Evolutionary conservation across 1,140 invertebrate species (phyloP).

Genomic region (Sminthurinus signatus): DNA sequence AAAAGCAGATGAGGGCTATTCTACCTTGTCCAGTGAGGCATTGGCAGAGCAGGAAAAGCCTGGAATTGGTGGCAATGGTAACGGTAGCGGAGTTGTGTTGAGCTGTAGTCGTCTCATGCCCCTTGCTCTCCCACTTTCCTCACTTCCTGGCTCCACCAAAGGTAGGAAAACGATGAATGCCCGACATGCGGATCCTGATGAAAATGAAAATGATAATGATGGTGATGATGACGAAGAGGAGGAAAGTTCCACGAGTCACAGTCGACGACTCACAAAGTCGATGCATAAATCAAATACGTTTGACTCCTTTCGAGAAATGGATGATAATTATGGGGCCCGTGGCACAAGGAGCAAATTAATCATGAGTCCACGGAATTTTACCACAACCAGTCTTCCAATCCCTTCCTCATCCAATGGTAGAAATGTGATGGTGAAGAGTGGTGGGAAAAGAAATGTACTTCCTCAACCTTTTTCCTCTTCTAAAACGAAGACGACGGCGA

Average conservation of each 20-base stretch:
- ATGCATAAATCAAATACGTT: slow-evolving; percentile 38
- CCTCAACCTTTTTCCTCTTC: background rate
- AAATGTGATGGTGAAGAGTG: background rate
- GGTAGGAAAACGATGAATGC: background rate
- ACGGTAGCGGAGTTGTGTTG: background rate
- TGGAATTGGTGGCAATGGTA: background rate
- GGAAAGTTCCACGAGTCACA: too few relatives aligned
- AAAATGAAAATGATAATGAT: too few relatives aligned
- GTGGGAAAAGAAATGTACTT: background rate
- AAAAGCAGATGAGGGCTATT: slow-evolving; percentile 39
- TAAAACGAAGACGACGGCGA: background rate
- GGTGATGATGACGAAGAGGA: too few relatives aligned
- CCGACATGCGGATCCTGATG: too few relatives aligned
- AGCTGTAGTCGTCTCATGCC: background rate
- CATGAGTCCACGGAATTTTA: slow-evolving; percentile 15
- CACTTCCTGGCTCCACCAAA: background rate
- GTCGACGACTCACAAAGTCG: too few relatives aligned
- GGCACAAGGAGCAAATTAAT: slow-evolving; percentile 17
- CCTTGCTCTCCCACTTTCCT: background rate
- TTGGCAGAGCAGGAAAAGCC: slow-evolving; percentile 33
- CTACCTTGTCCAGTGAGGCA: slow-evolving; percentile 37
- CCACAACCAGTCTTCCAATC: background rate
- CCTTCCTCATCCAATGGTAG: background rate
- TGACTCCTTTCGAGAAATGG: slow-evolving; percentile 34
- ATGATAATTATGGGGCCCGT: background rate